Conservation (phyloP, 30 jellyfish, hydroid and myxozoan genomes). For the Aurelia coerulea region DNA sequence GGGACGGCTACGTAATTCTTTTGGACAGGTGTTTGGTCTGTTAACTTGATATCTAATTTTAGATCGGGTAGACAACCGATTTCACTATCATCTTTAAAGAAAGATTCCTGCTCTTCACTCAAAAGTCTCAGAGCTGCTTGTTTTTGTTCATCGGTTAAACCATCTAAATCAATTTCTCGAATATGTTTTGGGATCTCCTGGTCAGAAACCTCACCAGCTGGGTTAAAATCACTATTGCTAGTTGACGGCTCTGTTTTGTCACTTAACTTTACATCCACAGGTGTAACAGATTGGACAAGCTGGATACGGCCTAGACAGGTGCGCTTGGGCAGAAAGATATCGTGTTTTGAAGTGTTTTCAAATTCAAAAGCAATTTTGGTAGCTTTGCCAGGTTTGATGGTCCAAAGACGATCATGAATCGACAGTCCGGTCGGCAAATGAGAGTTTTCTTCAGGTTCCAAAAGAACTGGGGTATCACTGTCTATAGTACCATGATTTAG, state of each 20-base stretch:
- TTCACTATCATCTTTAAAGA: slow-evolving; percentile 14
- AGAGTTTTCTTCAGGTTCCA: slow-evolving; percentile 8
- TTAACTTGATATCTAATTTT: slow-evolving; percentile 16
- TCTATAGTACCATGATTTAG: slow-evolving; percentile 15
- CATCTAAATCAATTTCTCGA: slow-evolving; percentile 8
- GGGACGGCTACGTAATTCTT: not conserved
- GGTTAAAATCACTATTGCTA: not conserved
- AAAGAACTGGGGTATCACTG: slow-evolving; percentile 17
- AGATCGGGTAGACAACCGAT: slow-evolving; percentile 20
- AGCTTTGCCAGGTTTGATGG: not conserved
- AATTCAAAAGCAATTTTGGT: slow-evolving; percentile 5
- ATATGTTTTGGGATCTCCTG: not conserved
- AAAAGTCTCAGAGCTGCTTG: not conserved
- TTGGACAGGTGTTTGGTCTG: not conserved
- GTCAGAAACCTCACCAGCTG: not conserved
- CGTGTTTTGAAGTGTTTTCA: slow-evolving; percentile 18
- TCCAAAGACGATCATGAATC: not conserved
- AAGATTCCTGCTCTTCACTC: not conserved
- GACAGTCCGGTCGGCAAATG: not conserved
- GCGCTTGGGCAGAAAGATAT: slow-evolving; percentile 6
- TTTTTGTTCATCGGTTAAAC: slow-evolving; percentile 3
- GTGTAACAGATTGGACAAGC: slow-evolving; percentile 18
- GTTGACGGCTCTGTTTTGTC: not conserved
- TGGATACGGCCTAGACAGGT: slow-evolving; percentile 21
- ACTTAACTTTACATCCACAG: slow-evolving; percentile 22